Evolutionary conservation across 2,888 invertebrate species (phyloP).

Genomic region (Lamellibrachia columna): DNA sequence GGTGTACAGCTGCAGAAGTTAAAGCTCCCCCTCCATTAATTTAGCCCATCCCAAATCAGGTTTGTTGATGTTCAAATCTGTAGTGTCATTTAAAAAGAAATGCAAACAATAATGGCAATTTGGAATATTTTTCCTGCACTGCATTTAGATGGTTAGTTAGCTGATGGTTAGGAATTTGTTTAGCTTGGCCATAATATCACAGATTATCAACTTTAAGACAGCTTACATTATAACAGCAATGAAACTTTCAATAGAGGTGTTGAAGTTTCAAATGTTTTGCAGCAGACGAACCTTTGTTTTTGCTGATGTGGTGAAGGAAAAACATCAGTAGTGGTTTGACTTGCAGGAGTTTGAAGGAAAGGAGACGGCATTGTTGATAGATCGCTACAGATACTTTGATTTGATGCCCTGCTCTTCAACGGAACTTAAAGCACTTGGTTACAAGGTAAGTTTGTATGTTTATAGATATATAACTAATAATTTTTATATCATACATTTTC

Average conservation of each 20-base stretch:
- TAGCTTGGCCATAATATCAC: too few species aligned
- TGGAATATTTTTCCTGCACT: too few species aligned
- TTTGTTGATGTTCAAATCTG: too few species aligned
- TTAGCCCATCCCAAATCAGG: too few species aligned
- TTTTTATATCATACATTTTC: background rate
- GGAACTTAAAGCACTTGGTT: slow-evolving; percentile 79
- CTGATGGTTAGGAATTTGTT: too few species aligned
- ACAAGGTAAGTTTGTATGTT: slow-evolving; percentile 53
- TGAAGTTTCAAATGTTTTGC: background rate
- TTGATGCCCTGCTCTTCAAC: slow-evolving; percentile 90
- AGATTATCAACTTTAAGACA: too few species aligned
- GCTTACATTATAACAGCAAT: background rate
- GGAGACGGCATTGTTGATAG: slow-evolving; percentile 95
- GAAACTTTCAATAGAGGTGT: background rate
- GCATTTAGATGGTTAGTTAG: too few species aligned
- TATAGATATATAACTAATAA: background rate
- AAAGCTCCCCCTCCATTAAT: too few species aligned
- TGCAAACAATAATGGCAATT: too few species aligned
- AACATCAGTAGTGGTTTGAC: background rate
- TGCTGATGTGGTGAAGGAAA: background rate
- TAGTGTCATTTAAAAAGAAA: too few species aligned
- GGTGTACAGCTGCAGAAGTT: too few species aligned
- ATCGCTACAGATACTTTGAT: slow-evolving; percentile 91
- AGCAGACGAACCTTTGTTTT: background rate
- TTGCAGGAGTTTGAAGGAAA: slow-evolving; percentile 72